Base-by-base conservation (phyloP, 2,888 invertebrate species). In the Holacanthella duospinosa region DNA sequence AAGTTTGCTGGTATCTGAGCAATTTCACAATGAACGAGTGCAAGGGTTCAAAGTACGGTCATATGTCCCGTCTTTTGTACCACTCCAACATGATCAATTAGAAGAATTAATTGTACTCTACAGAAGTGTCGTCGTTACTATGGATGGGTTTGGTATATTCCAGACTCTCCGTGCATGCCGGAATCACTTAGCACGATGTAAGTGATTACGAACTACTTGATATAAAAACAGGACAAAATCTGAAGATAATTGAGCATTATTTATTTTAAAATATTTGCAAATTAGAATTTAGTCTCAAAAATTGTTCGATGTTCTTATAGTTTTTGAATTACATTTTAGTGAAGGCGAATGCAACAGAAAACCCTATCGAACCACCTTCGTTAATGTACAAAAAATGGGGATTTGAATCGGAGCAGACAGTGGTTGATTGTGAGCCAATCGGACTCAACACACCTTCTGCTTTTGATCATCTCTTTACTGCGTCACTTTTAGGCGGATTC, bases 391-490 rank as follows among this genome's bases (percentile, higher is more conserved):
- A 89, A 75, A 95, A 93, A 78, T 93, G 91, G 87, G 84, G 85
- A n/a, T 88, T 93, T 75, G 82, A 83, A 66, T 78, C 68, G 67
- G 87, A 88, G 74, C 85, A 86, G 59, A 79, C 82, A 56, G 82
- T 88, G 1, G 83, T 84, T 69, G 94, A 94, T 77, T 86, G 86
- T 73, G 85, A 87, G 56, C 85, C 87, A 12, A 84, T 89, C 59
- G 89, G 89, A 0, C 79, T 85, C 29, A 85, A 82, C 74, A 82
- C 83, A 24, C 84, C 86, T 71, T 89, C 84, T 74, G 84, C 86
- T 0, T 95, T 91, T 79, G 93, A 94, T 77, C 90, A 94, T 77
- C 81, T 95, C 65, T 81, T 88, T 65, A 86, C 86, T 27, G 89
- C 88, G 21, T 89, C 90, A 1, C 82, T 87, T 25, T 83, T 85